Conservation (phyloP, 2,888 invertebrate species). For the Metopia argyrocephala region DNA sequence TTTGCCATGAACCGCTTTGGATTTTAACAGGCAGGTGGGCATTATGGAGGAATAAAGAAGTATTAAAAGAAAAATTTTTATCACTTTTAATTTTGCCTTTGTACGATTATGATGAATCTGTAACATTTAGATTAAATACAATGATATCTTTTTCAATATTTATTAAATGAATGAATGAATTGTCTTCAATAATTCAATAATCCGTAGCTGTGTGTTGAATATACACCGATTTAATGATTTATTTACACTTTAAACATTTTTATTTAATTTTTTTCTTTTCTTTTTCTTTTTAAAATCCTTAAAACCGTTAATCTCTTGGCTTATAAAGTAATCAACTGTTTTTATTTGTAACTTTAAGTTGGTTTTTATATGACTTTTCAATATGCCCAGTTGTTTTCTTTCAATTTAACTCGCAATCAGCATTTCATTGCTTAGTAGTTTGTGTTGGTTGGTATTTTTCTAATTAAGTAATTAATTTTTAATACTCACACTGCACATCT, state of each 20-base stretch:
- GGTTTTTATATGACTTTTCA: constrained; percentile 54
- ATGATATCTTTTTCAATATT: not conserved
- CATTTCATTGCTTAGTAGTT: not conserved
- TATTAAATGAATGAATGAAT: not conserved
- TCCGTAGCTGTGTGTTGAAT: not conserved
- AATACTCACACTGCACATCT: constrained; percentile 1
- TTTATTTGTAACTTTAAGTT: constrained; percentile 36
- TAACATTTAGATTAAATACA: constrained; percentile 50
- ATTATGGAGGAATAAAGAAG: constrained; percentile 52
- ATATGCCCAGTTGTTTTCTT: not conserved
- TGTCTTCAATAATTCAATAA: constrained; percentile 12
- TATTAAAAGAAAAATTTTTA: constrained; percentile 52
- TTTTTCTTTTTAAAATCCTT: constrained; percentile 10
- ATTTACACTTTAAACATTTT: constrained; percentile 58
- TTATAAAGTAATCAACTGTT: constrained; percentile 42
- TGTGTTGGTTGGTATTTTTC: constrained; percentile 29
- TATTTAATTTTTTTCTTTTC: not conserved
- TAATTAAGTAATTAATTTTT: constrained; percentile 46
- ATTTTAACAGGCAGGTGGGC: constrained; percentile 52
- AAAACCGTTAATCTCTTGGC: constrained; percentile 38
- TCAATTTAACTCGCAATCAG: not conserved
- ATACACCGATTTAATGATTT: no score
- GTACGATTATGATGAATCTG: constrained; percentile 36
- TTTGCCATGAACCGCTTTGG: constrained; percentile 77
- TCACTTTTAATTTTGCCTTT: constrained; percentile 33